Evolutionary conservation across 2,113 vertebrate species (phyloP), one percentile per base, ranked within the genome.

Genomic region (Hyaena hyaena): DNA sequence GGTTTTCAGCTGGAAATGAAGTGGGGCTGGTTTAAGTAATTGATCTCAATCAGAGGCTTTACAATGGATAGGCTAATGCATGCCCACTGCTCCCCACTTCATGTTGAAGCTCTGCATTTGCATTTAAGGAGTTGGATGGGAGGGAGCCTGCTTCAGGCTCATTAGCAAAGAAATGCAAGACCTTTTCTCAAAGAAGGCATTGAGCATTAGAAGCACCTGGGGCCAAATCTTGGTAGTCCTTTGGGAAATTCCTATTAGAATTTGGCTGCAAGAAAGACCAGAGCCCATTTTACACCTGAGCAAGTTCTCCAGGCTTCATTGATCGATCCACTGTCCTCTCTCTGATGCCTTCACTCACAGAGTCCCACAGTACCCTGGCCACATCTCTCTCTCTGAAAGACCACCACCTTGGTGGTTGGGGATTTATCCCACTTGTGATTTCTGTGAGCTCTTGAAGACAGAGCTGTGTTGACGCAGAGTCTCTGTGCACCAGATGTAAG

Each of bases 161-260:
- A 80, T 76, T 84, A 95, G 53, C 23, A 4, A n/a, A 81, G 55
- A 92, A 97, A 96, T 96, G 89, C 92, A 96, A 95, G 86, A 76
- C 39, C 53, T 91, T 48, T 74, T 45, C 61, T 87, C 73, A 74
- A 71, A 82, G 68, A 97, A 73, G 48, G 9, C 16, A 5, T 33
- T 85, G n/a, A 35, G 66, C 61, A 74, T 58, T 58, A 12, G 53
- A 80, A 95, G 53, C 35, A 63, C 48, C 73, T 69, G 73, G 50
- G 26, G 55, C n/a, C 89, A 91, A 68, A 82, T 89, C 73, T 23
- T 77, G 88, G 77, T 39, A 58, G 66, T 79, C 93, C 68, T 96
- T 80, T 86, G 48, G 74, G 74, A 97, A 91, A 65, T 80, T 68
- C n/a, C 5, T 84, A 61, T 85, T 61, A 19, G 43, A 77, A 81